phyloP scores from a whole-genome alignment of 2,113 vertebrate species.

The Oryzias melastigma region DNA sequence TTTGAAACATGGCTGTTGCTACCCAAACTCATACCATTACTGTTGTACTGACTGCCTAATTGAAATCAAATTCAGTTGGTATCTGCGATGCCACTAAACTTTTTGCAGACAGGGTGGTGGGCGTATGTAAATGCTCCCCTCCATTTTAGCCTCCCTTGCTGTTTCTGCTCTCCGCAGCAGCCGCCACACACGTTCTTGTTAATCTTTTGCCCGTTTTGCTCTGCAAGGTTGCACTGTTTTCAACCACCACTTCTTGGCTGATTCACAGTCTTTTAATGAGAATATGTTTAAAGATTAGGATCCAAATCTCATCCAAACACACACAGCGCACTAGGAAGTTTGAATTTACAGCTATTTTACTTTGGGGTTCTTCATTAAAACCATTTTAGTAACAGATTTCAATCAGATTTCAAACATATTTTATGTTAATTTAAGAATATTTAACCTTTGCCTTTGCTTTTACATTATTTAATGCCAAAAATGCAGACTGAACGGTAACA shows the following conservation, averaged over 20 bases:
- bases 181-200: constrained; percentile 26
- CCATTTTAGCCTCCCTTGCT: constrained; percentile 26
- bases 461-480: too few relatives aligned
- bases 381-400: too few relatives aligned
- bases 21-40: neutral
- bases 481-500: too few relatives aligned
- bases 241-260: constrained; percentile 1
- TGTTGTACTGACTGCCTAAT: constrained; percentile 5
- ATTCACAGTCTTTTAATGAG: constrained; percentile 18
- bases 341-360: too few relatives aligned
- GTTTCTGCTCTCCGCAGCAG: neutral
- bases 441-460: too few relatives aligned
- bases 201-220: constrained; percentile 7
- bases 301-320: neutral
- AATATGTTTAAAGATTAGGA: constrained; percentile 4
- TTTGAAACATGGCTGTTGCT: too few relatives aligned
- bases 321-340: too few relatives aligned
- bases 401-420: too few relatives aligned
- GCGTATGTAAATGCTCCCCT: constrained; percentile 52
- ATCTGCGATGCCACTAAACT: constrained; percentile 38
- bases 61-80: constrained; percentile 15
- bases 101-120: constrained; percentile 44
- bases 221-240: neutral
- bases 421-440: too few relatives aligned
- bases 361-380: too few relatives aligned